A percentile compares a stretch with the other conserved stretches of the same genome.
Evolutionary conservation across 2,888 invertebrate genomes (phyloP).

Genomic region (Cheilosia vulpina): DNA sequence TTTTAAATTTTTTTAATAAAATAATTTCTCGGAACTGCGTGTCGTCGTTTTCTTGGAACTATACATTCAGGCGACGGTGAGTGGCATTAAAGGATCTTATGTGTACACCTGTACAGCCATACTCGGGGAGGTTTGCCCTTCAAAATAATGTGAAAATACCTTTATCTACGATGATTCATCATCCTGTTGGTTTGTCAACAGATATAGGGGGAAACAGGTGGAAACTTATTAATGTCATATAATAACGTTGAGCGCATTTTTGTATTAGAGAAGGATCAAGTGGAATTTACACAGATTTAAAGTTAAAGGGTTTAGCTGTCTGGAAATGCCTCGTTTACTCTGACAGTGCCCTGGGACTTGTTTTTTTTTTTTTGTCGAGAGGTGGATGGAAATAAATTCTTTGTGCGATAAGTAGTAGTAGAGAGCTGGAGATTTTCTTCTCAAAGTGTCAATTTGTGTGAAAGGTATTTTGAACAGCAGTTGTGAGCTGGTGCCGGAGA

Average conservation of each 20-base stretch:
- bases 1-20: too few species aligned
- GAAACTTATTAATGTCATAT: conserved; percentile 15
- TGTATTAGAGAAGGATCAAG: conserved; percentile 9
- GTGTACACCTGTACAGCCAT: too few species aligned
- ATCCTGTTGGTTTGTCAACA: neutral
- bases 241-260: conserved; percentile 7
- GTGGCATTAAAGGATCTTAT: too few species aligned
- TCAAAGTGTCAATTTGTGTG: too few species aligned
- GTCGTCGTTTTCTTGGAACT: too few species aligned
- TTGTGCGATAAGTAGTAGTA: too few species aligned
- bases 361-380: neutral
- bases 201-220: neutral
- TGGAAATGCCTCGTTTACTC: neutral
- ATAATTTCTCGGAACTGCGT: too few species aligned
- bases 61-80: too few species aligned
- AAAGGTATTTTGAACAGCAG: too few species aligned
- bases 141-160: neutral
- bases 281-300: conserved; percentile 13
- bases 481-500: too few species aligned
- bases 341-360: neutral
- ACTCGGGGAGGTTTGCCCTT: too few species aligned
- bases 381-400: neutral
- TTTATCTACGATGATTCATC: neutral
- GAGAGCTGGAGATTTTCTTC: too few species aligned
- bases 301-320: neutral